Evolutionary conservation across 2,888 invertebrate genomes (phyloP).

Genomic region (Deilephila elpenor): DNA sequence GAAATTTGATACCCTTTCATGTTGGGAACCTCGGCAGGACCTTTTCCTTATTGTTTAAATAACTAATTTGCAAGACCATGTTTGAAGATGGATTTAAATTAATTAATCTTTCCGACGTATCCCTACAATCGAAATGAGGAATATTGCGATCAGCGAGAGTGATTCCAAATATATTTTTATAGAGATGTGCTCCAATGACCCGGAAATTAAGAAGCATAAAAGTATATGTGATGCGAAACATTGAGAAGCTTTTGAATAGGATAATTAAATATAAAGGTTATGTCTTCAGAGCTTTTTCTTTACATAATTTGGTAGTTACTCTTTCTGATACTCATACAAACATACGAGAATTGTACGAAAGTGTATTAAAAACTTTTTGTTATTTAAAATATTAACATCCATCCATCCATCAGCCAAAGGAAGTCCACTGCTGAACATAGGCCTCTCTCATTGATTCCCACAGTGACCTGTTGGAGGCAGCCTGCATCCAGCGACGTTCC

Average conservation of each 20-base stretch:
- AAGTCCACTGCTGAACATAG: no score
- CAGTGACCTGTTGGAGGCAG: no score
- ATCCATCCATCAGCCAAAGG: no score
- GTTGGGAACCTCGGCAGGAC: not conserved
- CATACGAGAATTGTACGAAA: no score
- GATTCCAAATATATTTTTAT: not conserved
- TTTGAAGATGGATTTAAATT: conserved; percentile 14
- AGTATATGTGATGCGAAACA: conserved; percentile 11
- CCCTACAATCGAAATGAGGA: not conserved
- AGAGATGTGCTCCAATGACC: conserved; percentile 10
- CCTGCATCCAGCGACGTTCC: no score
- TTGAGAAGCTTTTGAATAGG: not conserved
- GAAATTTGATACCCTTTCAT: not conserved
- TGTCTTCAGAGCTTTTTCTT: not conserved
- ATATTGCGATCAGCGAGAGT: not conserved
- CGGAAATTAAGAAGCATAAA: conserved; percentile 3
- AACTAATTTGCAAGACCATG: not conserved
- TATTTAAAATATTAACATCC: no score
- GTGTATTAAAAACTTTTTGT: no score
- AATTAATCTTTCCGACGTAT: conserved; percentile 4
- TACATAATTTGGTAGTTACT: not conserved
- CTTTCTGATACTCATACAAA: no score
- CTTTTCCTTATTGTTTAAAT: conserved; percentile 14
- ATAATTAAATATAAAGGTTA: not conserved
- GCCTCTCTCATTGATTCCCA: no score